Percentiles rank a stretch among this genome's conserved stretches.
Conservation (phyloP, 2,113 vertebrate genomes). For the Phylloscopus trochiloides region DNA sequence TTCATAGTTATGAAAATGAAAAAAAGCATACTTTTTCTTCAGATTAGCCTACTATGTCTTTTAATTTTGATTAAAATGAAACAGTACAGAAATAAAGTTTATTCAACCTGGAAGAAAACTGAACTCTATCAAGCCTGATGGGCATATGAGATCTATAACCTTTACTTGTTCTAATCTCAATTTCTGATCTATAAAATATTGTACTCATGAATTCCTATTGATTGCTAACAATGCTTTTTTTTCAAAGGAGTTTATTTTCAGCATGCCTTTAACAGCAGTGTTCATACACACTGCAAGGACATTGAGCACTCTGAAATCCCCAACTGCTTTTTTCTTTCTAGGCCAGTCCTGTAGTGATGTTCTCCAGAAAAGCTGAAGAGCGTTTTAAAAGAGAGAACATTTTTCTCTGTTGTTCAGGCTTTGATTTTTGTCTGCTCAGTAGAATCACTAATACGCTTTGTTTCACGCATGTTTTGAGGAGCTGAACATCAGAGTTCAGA, state of each 20-base stretch:
- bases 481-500: neutral
- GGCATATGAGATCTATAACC: neutral
- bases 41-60: neutral
- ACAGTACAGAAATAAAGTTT: neutral
- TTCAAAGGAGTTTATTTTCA: neutral
- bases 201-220: neutral
- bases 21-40: neutral
- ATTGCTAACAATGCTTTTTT: neutral
- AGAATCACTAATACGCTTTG: neutral
- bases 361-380: constrained; percentile 9
- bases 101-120: neutral
- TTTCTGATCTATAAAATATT: neutral
- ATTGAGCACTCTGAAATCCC: constrained; percentile 6
- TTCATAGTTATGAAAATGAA: neutral
- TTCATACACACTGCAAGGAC: neutral
- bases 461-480: constrained; percentile 2
- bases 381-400: neutral
- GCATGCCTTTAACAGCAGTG: neutral
- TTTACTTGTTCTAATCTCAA: neutral
- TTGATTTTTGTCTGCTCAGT: constrained; percentile 45
- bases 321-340: neutral
- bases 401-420: constrained; percentile 41
- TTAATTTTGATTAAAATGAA: neutral
- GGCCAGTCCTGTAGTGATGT: constrained; percentile 22
- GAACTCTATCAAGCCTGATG: neutral